Evolutionary conservation across 2,888 invertebrate genomes (phyloP).

Genomic region (Meiosimyza platycephala): DNA sequence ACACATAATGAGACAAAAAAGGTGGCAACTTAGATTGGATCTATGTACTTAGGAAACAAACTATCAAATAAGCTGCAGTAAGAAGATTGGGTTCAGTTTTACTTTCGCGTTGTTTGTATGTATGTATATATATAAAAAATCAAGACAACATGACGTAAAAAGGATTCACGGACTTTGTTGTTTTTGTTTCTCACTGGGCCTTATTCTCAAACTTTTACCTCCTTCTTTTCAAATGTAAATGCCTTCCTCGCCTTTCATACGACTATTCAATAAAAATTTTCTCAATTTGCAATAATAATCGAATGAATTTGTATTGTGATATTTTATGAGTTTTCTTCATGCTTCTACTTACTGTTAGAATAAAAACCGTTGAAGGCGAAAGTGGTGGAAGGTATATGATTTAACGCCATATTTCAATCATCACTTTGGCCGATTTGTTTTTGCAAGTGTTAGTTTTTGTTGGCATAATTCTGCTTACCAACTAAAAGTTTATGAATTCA

Average conservation of each 20-base stretch:
- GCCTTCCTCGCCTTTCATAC: background rate
- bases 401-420: background rate
- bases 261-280: too few relatives aligned
- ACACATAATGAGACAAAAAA: too few relatives aligned
- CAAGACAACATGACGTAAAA: background rate
- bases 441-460: background rate
- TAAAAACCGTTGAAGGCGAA: background rate
- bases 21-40: background rate
- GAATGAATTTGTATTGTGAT: background rate
- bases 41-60: background rate
- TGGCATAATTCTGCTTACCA: conserved; percentile 12
- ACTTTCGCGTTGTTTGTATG: background rate
- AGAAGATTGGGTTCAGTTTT: background rate
- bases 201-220: background rate
- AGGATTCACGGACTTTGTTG: background rate
- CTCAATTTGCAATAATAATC: conserved; percentile 11
- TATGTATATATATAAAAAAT: background rate
- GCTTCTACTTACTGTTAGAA: background rate
- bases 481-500: conserved; percentile 29
- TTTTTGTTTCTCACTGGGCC: background rate
- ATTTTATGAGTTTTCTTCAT: background rate
- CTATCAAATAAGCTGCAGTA: background rate
- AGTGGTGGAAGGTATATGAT: background rate
- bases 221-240: background rate
- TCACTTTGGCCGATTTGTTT: background rate